phyloP scores from a whole-genome alignment of 2,888 invertebrate species.

The Tipula confusa region DNA sequence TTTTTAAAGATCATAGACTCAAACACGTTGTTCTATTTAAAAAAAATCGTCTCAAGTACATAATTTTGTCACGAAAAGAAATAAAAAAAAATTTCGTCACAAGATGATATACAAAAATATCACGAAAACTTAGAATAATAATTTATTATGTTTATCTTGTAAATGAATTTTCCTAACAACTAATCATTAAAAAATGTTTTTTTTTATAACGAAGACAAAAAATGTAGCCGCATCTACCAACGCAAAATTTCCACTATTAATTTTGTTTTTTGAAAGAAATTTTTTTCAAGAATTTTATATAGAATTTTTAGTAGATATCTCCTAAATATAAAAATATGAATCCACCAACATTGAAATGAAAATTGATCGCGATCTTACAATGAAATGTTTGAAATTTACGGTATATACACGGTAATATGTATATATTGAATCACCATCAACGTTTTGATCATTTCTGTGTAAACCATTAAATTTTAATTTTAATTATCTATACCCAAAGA shows the following conservation, averaged over 20 bases:
- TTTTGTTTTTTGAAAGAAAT: neutral
- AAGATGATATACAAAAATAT: neutral
- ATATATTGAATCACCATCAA: neutral
- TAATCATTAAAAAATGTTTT: constrained; percentile 6
- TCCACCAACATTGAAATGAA: neutral
- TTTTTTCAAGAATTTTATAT: neutral
- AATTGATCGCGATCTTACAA: neutral
- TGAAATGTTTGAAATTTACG: too few species aligned
- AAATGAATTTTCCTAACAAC: constrained; percentile 16
- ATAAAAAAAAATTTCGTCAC: neutral
- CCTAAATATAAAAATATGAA: neutral
- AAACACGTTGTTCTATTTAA: constrained; percentile 20
- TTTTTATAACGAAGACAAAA: neutral
- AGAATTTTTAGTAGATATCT: neutral
- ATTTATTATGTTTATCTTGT: neutral
- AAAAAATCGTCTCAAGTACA: neutral
- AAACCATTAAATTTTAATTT: neutral
- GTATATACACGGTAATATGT: neutral
- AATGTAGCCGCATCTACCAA: neutral
- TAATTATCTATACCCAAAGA: neutral
- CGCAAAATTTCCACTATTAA: neutral
- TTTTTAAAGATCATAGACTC: neutral
- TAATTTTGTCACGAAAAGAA: neutral
- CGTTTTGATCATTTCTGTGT: neutral
- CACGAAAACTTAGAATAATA: neutral